Conservation (phyloP, 2,888 invertebrate species). For the Oscheius sp. region DNA sequence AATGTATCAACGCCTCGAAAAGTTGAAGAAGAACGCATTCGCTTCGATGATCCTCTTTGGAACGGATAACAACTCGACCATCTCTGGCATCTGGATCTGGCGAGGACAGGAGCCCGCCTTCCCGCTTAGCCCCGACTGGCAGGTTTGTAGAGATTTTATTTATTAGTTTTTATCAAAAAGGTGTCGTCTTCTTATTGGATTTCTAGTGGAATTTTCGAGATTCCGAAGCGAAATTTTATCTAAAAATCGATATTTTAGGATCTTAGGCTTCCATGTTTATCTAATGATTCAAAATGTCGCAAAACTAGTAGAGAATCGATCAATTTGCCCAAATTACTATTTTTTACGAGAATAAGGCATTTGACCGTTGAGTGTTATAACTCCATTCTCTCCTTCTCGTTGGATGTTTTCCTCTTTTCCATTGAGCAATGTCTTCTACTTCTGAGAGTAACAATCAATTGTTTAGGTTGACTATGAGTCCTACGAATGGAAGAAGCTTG, state of each 20-base stretch:
- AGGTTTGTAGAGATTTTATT: no score
- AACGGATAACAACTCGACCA: conserved; percentile 86
- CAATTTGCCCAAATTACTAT: no score
- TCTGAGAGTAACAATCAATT: conserved; percentile 6
- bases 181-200: no score
- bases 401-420: conserved; percentile 34
- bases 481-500: conserved; percentile 92
- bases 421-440: conserved; percentile 43
- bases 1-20: conserved; percentile 97
- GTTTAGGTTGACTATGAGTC: conserved; percentile 87
- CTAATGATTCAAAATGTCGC: no score
- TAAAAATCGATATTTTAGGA: no score
- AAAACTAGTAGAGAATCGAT: no score
- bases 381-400: conserved; percentile 53
- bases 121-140: conserved; percentile 73
- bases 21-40: conserved; percentile 95
- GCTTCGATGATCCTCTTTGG: conserved; percentile 93
- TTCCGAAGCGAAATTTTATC: conserved; percentile 44
- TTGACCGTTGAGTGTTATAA: conserved; percentile 39
- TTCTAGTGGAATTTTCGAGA: background rate
- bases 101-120: conserved; percentile 93
- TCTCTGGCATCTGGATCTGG: conserved; percentile 98
- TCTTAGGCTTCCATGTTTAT: no score
- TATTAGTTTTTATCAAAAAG: no score
- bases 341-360: background rate